Evolutionary conservation across 1,140 invertebrate genomes (phyloP), one percentile per base, ranked within the genome.

Genomic region (Aphidius ervi): DNA sequence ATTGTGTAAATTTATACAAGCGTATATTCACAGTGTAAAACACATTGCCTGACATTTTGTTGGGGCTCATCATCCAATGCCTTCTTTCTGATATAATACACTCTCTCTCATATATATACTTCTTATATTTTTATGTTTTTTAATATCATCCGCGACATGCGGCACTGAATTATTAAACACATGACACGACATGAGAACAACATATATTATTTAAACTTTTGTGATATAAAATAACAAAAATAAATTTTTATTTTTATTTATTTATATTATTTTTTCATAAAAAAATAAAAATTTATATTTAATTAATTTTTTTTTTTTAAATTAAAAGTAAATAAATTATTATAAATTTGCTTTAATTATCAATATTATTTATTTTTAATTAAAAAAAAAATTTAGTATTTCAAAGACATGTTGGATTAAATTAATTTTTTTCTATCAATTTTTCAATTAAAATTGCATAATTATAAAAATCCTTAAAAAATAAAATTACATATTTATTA

Each of bases 1-100:
- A 75, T 76, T 77, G 75, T 77, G 65, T 64, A 64, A 20, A 70
- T 48, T 47, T 65, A 66, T 64, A 67, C 65, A 62, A 73, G 71
- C 70, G 68, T 72, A 63, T 49, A 31, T 20, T 20, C 16, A 42
- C 39, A 39, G 46, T n/a, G 9, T 48, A 20, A 48, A 20, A 20
- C 56, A 47, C 58, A 16, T 45, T 56, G 50, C 56, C 56, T 63
- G 67, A 60, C 59, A 16, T 20, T 48, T 71, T 72, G 69, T 70
- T 68, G 63, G 65, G 65, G 65, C 57, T 63, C 65, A 31, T 31
- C 23, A 31, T 61, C 48, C 62, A 52, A 57, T 52, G 56, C 59
- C 49, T 52, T 53, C 54, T 40, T 31, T 46, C 53, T 31, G 5
- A 10, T 53, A 43, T 54, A 23, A 41, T 58, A 59, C 58, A 9